Base-by-base conservation (phyloP, 92 coral and sea anemone genomes). In the Heliopora coerulea region DNA sequence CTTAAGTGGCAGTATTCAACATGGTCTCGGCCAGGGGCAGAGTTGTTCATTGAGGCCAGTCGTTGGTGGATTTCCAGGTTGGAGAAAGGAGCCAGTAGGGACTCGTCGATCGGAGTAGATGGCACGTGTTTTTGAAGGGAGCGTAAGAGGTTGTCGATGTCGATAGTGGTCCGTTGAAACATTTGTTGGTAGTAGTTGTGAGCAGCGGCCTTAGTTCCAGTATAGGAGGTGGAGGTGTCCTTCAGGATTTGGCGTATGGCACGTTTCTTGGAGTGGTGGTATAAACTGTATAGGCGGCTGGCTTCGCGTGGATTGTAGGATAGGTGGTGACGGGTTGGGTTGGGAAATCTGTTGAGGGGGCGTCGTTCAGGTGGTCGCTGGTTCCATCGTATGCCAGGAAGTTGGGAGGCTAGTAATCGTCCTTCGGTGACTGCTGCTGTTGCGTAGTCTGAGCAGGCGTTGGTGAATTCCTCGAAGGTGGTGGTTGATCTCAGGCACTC, bases 1-100 rank as follows among this genome's bases (percentile, higher is more conserved):
- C 20, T 39, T 8, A 66, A n/a, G 18, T 66, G 73, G 3, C 57
- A 11, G 50, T 42, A 66, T 26, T 66, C 73, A 13, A 66, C 73
- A 3, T 24, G 5, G 25, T 66, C 57, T 21, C n/a, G 8, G 2
- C 57, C 73, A 7, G 73, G 73, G 14, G 73, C 73, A 0, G 73
- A 66, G 73, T 66, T 66, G 1, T 56, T 23, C 49, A 66, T 40
- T 13, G 37, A 14, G 1, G 29, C 1, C 14, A 66, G 72, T 44
- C 42, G 21, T 18, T 34, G 18, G 1, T 3, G n/a, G 23, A 34
- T 14, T 37, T 62, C n/a, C n/a, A n/a, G 48, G 1, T 42, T 17
- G 6, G 32, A 21, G 0, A 34, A 0, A 0, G 27, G 28, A 50
- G 20, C 34, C 35, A 11, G 56, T 23, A 18, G 73, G 73, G 15